Base-by-base conservation (phyloP, 23 tunicate genomes). In the Ascidia mentula region DNA sequence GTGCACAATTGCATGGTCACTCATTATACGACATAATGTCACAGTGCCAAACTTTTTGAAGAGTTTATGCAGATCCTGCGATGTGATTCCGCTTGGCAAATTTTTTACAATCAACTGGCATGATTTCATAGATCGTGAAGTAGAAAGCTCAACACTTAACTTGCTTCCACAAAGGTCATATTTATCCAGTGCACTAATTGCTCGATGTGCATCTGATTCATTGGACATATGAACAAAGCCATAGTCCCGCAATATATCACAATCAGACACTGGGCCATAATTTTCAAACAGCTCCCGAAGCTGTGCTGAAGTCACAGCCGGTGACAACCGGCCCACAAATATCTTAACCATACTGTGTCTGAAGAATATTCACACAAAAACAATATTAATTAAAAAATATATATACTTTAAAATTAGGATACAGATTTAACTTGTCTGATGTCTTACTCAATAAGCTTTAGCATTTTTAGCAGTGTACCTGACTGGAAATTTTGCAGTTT, bases 31-130 rank as follows among this genome's bases (percentile, higher is more conserved):
- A 46, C 97, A 91, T 69, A 91, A 78, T 37, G 97, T 91, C 7
- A 91, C 97, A 40, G 97, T 91, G 72, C 97, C 97, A 86, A 75
- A 91, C 38, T 91, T 91, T 65, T 91, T 91, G 72, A 91, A 91
- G 37, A 91, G 90, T 78, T 86, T 91, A 86, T 91, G 97, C 45
- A 91, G 72, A 40, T 91, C 97, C 35, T 84, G 84, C 18, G 85
- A 74, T 34, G 85, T 81, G 24, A 78, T 82, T 20, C 90, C 87
- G 53, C 59, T 59, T 0, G 97, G 97, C 40, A 91, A 73, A 72
- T 91, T 91, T 34, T 84, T 77, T n/a, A 91, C 97, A 72, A 77
- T 82, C 34, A 91, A 59, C 40, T 91, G 97, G 78, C 97, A 91
- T 5, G 97, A 91, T 46, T 91, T 91, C 90, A 91, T 91, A 0